Conservation (phyloP, 2,888 invertebrate species). For the Elaeidobius kamerunicus region DNA sequence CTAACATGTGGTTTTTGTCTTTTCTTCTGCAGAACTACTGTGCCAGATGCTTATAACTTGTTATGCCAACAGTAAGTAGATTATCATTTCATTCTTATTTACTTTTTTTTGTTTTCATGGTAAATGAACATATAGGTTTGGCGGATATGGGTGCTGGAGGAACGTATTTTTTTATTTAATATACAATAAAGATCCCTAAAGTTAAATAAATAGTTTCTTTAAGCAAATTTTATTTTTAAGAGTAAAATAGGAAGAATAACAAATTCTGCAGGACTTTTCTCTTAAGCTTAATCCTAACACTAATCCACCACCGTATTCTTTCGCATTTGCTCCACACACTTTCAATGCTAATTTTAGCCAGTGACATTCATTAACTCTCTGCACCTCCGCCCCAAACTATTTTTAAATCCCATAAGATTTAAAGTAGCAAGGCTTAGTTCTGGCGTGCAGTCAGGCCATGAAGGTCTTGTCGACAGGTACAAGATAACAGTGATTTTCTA, state of each 20-base stretch:
- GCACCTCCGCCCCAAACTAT: constrained; percentile 10
- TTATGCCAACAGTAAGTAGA: constrained; percentile 60
- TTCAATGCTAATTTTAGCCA: constrained; percentile 14
- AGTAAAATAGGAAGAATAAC: too few relatives aligned
- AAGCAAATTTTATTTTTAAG: too few relatives aligned
- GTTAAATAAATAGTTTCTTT: too few relatives aligned
- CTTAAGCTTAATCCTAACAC: too few relatives aligned
- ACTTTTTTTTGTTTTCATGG: not conserved
- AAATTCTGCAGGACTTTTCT: too few relatives aligned
- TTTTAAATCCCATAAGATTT: constrained; percentile 12
- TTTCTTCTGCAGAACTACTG: constrained; percentile 52
- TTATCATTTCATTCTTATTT: constrained; percentile 21
- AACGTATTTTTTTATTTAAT: too few relatives aligned
- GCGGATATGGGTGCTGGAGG: not conserved
- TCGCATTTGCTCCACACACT: constrained; percentile 1
- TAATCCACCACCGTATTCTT: constrained; percentile 7
- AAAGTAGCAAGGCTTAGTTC: not conserved
- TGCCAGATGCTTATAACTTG: constrained; percentile 56
- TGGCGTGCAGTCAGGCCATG: not conserved
- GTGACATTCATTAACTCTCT: constrained; percentile 15
- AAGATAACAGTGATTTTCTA: not conserved
- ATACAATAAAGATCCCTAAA: too few relatives aligned
- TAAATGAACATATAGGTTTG: constrained; percentile 9
- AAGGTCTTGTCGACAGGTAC: constrained; percentile 9
- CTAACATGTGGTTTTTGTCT: constrained; percentile 44